Conservation (phyloP, 2,888 invertebrate genomes). For the Chrysotoxum bicinctum region DNA sequence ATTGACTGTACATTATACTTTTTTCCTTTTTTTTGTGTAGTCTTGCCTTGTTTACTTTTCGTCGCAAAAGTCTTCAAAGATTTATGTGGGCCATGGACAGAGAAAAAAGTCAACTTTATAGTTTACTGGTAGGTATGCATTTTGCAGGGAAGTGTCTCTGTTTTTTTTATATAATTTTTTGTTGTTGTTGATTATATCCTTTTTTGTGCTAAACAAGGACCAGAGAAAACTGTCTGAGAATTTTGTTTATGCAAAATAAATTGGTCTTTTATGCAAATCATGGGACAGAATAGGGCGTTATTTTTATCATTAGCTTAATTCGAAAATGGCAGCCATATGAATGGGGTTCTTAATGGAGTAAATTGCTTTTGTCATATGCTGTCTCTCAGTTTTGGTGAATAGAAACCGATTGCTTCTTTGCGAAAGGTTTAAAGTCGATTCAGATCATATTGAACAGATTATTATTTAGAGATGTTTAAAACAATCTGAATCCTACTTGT, state of each 20-base stretch:
- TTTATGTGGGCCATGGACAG: conserved; percentile 48
- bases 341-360: not conserved
- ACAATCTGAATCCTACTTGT: no score
- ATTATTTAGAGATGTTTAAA: no score
- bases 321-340: conserved; percentile 11
- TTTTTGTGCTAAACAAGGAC: not conserved
- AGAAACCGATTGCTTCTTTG: not conserved
- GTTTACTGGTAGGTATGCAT: conserved; percentile 24
- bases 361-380: not conserved
- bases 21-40: conserved; percentile 9
- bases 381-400: not conserved
- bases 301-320: conserved; percentile 51
- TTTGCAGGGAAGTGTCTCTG: conserved; percentile 17
- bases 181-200: conserved; percentile 13
- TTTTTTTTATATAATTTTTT: not conserved
- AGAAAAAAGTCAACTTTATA: conserved; percentile 22
- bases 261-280: conserved; percentile 68
- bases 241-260: conserved; percentile 45
- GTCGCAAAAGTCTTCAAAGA: conserved; percentile 32
- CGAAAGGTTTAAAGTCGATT: not conserved
- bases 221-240: conserved; percentile 42
- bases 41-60: conserved; percentile 45
- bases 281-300: conserved; percentile 32
- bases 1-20: conserved; percentile 59
- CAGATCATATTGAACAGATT: no score